Evolutionary conservation across 2,888 invertebrate species (phyloP).

Genomic region (Cataglyphis rosenhaueri): DNA sequence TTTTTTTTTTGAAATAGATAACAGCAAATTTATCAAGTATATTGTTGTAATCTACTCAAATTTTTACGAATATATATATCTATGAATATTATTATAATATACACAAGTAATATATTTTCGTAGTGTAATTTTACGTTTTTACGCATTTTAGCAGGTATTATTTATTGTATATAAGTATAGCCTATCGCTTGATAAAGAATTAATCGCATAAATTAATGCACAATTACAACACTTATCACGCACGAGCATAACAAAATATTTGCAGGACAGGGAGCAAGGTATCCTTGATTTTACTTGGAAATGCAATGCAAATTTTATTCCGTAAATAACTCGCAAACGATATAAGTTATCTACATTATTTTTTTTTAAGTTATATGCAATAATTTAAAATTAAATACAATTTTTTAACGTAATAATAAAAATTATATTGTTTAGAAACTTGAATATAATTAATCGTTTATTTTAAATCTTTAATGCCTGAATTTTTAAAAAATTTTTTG

Average conservation of each 20-base stretch:
- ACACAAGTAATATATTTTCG: not conserved
- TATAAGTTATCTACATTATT: constrained; percentile 4
- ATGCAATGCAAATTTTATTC: not conserved
- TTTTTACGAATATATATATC: not conserved
- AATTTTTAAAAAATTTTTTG: not conserved
- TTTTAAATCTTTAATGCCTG: not conserved
- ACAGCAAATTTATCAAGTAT: not conserved
- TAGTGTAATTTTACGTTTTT: not conserved
- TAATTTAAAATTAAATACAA: not conserved
- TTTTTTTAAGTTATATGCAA: not conserved
- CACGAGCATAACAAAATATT: constrained; percentile 2
- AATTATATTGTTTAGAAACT: not conserved
- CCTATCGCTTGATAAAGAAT: not conserved
- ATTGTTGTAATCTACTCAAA: not conserved
- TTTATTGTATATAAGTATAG: constrained; percentile 1
- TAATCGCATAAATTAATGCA: not conserved
- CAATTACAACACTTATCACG: not conserved
- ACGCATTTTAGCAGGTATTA: not conserved
- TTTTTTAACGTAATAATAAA: not conserved
- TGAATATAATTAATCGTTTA: not conserved
- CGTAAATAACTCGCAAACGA: not conserved
- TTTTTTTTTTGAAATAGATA: not conserved
- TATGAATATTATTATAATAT: constrained; percentile 11
- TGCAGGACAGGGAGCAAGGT: not conserved
- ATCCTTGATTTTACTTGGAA: constrained; percentile 6